Conservation (phyloP, 2,888 invertebrate genomes). For the Liodrosophila aerea region DNA sequence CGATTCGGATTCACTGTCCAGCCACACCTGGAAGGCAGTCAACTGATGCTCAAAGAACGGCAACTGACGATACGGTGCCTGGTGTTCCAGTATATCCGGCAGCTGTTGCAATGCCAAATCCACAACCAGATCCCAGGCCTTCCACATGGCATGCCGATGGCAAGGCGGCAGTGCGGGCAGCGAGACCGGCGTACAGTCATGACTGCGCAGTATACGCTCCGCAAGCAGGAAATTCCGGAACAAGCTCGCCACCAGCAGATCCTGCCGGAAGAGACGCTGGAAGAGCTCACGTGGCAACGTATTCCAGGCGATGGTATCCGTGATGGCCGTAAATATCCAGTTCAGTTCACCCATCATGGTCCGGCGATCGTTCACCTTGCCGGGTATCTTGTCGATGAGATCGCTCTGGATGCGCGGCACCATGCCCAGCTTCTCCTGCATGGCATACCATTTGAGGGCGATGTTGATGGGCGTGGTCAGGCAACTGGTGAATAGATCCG, state of each 20-base stretch:
- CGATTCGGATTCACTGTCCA: conserved; percentile 85
- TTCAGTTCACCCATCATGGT: conserved; percentile 99
- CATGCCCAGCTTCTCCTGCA: conserved; percentile 90
- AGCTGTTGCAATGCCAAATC: conserved; percentile 96
- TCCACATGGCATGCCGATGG: conserved; percentile 95
- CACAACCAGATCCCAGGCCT: conserved; percentile 98
- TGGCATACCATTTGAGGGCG: conserved; percentile 96
- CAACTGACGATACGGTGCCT: conserved; percentile 87
- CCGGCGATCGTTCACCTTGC: conserved; percentile 95
- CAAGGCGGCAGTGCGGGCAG: conserved; percentile 95
- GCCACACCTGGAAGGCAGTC: conserved; percentile 94
- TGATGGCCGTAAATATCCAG: conserved; percentile 99
- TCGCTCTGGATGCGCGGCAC: conserved; percentile 92
- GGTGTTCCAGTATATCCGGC: conserved; percentile 87
- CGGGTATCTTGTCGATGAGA: conserved; percentile 97
- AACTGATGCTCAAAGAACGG: conserved; percentile 99
- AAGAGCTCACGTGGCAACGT: conserved; percentile 96
- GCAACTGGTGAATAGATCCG: conserved; percentile 98
- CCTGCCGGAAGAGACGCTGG: conserved; percentile 98
- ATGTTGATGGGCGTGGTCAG: conserved; percentile 99
- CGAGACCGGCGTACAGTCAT: conserved; percentile 98
- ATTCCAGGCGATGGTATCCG: conserved; percentile 99
- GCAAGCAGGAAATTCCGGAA: conserved; percentile 98
- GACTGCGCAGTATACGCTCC: conserved; percentile 96
- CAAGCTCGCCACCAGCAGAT: conserved; percentile 97